Base-by-base conservation (phyloP, 2,797 vertebrate genomes). In the Aquila chrysaetos region DNA sequence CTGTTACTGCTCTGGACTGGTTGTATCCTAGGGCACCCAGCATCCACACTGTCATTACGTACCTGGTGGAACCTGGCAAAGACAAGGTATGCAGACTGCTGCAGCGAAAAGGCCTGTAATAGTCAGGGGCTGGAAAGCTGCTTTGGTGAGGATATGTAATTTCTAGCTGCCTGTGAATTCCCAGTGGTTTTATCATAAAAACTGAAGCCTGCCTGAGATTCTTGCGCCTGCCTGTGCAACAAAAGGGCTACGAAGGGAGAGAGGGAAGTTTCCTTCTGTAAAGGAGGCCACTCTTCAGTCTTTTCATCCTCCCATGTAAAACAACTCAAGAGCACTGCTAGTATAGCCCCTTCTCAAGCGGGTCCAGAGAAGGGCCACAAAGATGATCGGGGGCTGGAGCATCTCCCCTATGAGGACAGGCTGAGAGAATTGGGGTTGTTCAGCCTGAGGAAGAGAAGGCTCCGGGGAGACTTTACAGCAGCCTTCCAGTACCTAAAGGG, bases 1-100 rank as follows among this genome's bases (percentile, higher is more conserved):
- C 97, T 72, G 53, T 96, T 83, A 97, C 96, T 30, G 98, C 98
- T 61, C 83, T 98, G 28, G 89, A 92, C 51, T 98, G 98, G 98
- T 57, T 98, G 51, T 86, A 86, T 41, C 49, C 74, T 20, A 81
- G 93, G 39, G 87, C 95, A 54, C 74, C 96, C 27, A 69, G 63
- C 64, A 96, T 98, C 79, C 67, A 31, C 7, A 3, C 64, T 28
- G 89, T 98, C 63, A 95, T 82, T 18, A 73, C 20, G 0, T 98
- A 97, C 88, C 90, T 98, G 37, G 86, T 97, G 72, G 97, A 98
- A 76, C 96, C 97, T 31, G 91, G 69, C 56, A 82, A 82, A 84
- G 94, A 94, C 39, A 78, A 98, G 98, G 98, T 98, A 97, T 9
- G 72, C 39, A 37, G 63, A 28, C 39, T 20, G 35, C 60, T 69